Conservation (phyloP, 2,888 invertebrate species). For the Pollenia amentaria region DNA sequence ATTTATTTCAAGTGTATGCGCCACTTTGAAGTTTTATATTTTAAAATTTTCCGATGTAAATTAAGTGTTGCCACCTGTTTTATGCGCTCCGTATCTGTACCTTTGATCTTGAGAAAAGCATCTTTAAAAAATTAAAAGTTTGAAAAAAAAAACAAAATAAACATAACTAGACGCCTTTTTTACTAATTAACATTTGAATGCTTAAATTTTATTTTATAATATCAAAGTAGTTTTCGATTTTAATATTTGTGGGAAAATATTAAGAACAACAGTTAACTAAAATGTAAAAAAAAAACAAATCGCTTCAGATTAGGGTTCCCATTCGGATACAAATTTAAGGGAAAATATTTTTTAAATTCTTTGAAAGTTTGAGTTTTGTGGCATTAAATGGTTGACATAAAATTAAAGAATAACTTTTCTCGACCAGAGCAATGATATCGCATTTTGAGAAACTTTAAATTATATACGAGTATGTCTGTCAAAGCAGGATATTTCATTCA, state of each 20-base stretch:
- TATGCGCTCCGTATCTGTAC: conserved; percentile 22
- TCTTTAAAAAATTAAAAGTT: neutral
- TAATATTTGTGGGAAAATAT: conserved; percentile 73
- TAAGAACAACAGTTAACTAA: conserved; percentile 58
- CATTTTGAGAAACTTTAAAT: too few relatives aligned
- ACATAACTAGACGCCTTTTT: neutral
- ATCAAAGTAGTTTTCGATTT: conserved; percentile 34
- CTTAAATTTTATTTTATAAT: conserved; percentile 29
- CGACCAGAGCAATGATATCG: too few relatives aligned
- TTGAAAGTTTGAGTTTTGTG: too few relatives aligned
- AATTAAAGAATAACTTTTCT: too few relatives aligned
- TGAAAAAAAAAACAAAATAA: neutral
- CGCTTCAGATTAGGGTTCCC: too few relatives aligned
- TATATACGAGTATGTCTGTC: too few relatives aligned
- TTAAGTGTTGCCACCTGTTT: conserved; percentile 82
- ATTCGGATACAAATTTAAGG: too few relatives aligned
- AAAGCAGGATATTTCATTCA: too few relatives aligned
- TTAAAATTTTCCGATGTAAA: conserved; percentile 79
- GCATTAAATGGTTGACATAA: too few relatives aligned
- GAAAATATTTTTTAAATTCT: too few relatives aligned
- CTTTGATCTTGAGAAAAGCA: neutral
- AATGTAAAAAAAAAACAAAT: conserved; percentile 24
- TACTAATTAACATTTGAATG: conserved; percentile 1
- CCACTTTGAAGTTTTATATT: conserved; percentile 79
- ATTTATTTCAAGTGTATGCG: conserved; percentile 55